Base-by-base conservation (phyloP, 1,140 invertebrate species). In the Druon quercuslanigerum region DNA sequence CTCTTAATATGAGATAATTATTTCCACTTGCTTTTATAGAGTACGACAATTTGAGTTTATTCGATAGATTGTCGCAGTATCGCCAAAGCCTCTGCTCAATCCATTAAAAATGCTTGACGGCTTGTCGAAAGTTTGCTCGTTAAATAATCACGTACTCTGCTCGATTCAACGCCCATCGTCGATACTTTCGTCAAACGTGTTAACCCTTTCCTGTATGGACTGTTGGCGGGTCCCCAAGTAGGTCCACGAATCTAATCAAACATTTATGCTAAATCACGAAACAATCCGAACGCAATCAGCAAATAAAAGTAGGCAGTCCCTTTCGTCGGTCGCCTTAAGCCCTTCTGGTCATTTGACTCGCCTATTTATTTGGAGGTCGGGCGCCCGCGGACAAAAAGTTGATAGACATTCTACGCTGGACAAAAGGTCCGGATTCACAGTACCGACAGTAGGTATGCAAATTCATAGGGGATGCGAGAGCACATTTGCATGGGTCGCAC, bases 231-330 rank as follows among this genome's bases (percentile, higher is more conserved):
- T 56, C 79, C 78, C 73, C 73, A 72, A 82, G 78, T 84, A 79
- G 77, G 66, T 82, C 76, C 73, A 54, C 82, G 84, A 91, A 92
- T 92, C 91, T 90, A 92, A 92, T 92, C 91, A 92, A 91, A 92
- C 91, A 92, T 92, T 92, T 92, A 92, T 92, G 91, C 91, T 92
- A 92, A 92, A 92, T 92, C 91, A 92, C 90, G 91, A 92, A 91
- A 92, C 90, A 92, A 92, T 92, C 89, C 86, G 87, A 89, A 88
- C 87, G 90, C 89, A 92, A 91, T 92, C 89, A 91, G 90, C 91
- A 91, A 91, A 92, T 92, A 92, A 92, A 92, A 91, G 88, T 88
- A 87, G 73, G 60, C 76, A 83, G 82, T 84, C 87, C 83, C 85
- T 87, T 89, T 87, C 82, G 79, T 80, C 79, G 75, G 82, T 82